Evolutionary conservation across 2,113 vertebrate species (phyloP).

Genomic region (Vanacampus margaritifer): DNA sequence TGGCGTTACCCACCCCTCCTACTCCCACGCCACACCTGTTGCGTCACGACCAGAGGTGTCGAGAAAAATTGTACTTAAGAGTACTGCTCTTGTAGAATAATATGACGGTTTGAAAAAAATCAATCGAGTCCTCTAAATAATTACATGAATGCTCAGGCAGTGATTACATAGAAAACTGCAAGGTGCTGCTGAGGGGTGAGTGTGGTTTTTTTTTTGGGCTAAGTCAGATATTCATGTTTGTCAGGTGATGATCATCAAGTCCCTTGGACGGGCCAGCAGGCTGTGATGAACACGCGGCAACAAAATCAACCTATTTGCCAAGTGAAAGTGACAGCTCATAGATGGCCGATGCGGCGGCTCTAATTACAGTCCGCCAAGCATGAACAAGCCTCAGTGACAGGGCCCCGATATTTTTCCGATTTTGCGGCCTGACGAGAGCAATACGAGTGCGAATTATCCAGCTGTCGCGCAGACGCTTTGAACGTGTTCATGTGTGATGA

Average conservation of each 20-base stretch:
- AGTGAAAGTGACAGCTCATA: conserved; percentile 1
- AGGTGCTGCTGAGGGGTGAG: not conserved
- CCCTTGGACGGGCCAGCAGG: not conserved
- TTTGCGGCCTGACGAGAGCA: not conserved
- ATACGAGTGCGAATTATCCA: not conserved
- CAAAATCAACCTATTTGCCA: not conserved
- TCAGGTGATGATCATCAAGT: not conserved
- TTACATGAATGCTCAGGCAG: not conserved
- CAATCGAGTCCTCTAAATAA: not conserved
- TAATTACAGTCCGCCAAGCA: not conserved
- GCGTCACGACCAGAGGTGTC: not conserved
- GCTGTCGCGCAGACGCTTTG: not conserved
- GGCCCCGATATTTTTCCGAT: not conserved
- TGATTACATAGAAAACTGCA: not conserved
- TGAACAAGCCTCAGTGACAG: not conserved
- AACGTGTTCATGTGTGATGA: not conserved
- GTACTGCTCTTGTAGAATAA: not conserved
- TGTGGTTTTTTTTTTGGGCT: not conserved
- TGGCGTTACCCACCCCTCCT: not conserved
- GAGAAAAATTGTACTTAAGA: not conserved
- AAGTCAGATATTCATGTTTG: not conserved
- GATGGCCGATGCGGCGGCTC: not conserved
- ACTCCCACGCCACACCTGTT: not conserved
- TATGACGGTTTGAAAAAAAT: not conserved
- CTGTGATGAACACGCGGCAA: not conserved